Evolutionary conservation across 2,888 invertebrate genomes (phyloP).

Genomic region (Andrena dorsata): DNA sequence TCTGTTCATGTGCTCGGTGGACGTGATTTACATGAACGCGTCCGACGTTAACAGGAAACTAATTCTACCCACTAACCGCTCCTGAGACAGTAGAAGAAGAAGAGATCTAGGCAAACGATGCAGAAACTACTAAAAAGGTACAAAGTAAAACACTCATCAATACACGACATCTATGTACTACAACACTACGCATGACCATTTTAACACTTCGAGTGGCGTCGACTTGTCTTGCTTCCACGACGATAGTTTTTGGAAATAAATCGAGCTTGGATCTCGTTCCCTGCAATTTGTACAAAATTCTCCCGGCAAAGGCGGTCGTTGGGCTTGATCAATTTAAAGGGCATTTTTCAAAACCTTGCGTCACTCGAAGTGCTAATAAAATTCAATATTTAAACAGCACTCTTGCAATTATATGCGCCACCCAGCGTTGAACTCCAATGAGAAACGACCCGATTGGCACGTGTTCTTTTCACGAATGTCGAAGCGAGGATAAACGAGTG

Average conservation of each 20-base stretch:
- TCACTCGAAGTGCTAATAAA: too few species aligned
- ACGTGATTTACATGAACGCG: constrained; percentile 59
- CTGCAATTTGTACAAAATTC: too few species aligned
- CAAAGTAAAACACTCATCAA: not conserved
- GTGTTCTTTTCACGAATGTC: not conserved
- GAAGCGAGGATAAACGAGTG: not conserved
- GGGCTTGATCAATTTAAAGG: too few species aligned
- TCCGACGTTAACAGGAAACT: not conserved
- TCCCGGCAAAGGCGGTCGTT: too few species aligned
- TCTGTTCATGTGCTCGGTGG: constrained; percentile 60
- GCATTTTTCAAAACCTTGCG: too few species aligned
- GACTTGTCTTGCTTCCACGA: not conserved
- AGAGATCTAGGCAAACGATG: not conserved
- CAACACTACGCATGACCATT: not conserved
- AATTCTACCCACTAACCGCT: not conserved
- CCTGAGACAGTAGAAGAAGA: not conserved
- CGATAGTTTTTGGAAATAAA: too few species aligned
- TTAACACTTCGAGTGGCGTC: not conserved
- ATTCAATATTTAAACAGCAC: not conserved
- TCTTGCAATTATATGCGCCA: not conserved
- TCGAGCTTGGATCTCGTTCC: too few species aligned
- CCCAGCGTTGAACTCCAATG: not conserved
- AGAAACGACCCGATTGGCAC: not conserved
- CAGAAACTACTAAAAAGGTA: not conserved
- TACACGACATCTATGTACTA: not conserved